Evolutionary conservation across 2,797 vertebrate genomes (phyloP).

Genomic region (Macroramphosus scolopax): DNA sequence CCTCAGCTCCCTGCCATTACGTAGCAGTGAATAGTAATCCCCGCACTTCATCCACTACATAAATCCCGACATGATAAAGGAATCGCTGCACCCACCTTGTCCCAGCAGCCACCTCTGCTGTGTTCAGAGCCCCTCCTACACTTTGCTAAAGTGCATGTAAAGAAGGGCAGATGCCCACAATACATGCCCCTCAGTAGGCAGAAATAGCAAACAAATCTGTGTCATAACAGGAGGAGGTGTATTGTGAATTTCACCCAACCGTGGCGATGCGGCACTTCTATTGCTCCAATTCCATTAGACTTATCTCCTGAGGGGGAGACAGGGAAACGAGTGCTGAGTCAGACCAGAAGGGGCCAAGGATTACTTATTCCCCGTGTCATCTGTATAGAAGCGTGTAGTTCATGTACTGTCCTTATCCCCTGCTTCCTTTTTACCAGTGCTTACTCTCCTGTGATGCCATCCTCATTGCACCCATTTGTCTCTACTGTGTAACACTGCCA

Average conservation of each 20-base stretch:
- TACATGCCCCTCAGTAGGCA: slow-evolving; percentile 49
- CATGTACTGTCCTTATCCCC: slow-evolving; percentile 60
- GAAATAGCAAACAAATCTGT: slow-evolving; percentile 66
- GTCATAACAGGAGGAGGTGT: slow-evolving; percentile 63
- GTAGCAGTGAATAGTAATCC: slow-evolving; percentile 62
- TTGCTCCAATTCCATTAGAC: slow-evolving; percentile 69
- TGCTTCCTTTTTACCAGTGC: slow-evolving; percentile 43
- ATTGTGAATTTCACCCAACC: slow-evolving; percentile 59
- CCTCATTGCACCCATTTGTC: slow-evolving; percentile 45
- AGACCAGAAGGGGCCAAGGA: slow-evolving; percentile 64
- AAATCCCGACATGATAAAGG: slow-evolving; percentile 52
- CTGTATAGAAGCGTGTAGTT: slow-evolving; percentile 63
- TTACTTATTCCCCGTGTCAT: slow-evolving; percentile 68
- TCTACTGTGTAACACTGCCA: slow-evolving; percentile 76
- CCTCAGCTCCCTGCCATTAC: slow-evolving; percentile 70
- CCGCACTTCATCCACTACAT: slow-evolving; percentile 49
- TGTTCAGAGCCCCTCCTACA: slow-evolving; percentile 52
- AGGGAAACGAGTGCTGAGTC: slow-evolving; percentile 70
- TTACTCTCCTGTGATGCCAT: slow-evolving; percentile 50
- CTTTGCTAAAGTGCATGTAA: slow-evolving; percentile 43
- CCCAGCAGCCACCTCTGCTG: slow-evolving; percentile 50
- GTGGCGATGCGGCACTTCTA: slow-evolving; percentile 60
- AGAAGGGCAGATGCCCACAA: slow-evolving; percentile 55
- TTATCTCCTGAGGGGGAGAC: slow-evolving; percentile 64
- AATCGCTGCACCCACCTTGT: slow-evolving; percentile 37